A percentile compares a stretch with the other conserved stretches of the same genome.
Evolutionary conservation across 1,140 invertebrate species (phyloP).

Genomic region (Hydropsyche tenuis): DNA sequence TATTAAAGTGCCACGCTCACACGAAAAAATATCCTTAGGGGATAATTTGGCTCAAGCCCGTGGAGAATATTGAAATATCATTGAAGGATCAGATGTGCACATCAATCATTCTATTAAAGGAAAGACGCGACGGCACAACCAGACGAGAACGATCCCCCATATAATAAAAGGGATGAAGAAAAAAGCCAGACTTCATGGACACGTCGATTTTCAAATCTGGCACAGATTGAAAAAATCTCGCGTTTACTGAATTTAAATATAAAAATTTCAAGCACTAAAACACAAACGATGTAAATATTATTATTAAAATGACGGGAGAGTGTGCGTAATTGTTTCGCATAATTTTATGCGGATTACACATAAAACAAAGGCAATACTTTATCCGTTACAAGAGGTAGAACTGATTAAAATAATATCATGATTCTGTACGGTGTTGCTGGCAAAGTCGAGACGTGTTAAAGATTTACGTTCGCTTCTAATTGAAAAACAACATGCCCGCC

Average conservation of each 20-base stretch:
- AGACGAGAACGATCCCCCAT: neutral
- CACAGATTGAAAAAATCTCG: slow-evolving; percentile 3
- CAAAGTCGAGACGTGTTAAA: slow-evolving; percentile 27
- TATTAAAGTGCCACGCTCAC: neutral
- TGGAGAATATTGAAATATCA: slow-evolving; percentile 19
- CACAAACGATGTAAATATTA: too few relatives aligned
- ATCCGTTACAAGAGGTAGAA: neutral
- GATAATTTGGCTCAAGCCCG: neutral
- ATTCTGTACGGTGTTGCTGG: slow-evolving; percentile 4
- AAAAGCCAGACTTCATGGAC: slow-evolving; percentile 11
- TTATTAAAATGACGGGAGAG: too few relatives aligned
- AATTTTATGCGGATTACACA: neutral
- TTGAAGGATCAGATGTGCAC: neutral
- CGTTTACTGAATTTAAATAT: too few relatives aligned
- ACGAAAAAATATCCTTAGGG: neutral
- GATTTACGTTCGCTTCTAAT: slow-evolving; percentile 27
- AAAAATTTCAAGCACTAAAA: too few relatives aligned
- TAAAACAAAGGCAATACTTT: neutral
- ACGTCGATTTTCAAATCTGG: slow-evolving; percentile 1
- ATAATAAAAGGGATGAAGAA: neutral
- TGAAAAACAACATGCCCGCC: slow-evolving; percentile 15
- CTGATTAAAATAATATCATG: slow-evolving; percentile 14
- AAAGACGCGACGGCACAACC: neutral
- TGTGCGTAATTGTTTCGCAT: too few relatives aligned
- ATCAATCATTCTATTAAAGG: slow-evolving; percentile 22